phyloP scores from a whole-genome alignment of 2,888 invertebrate genomes.

The Cantharis rustica region DNA sequence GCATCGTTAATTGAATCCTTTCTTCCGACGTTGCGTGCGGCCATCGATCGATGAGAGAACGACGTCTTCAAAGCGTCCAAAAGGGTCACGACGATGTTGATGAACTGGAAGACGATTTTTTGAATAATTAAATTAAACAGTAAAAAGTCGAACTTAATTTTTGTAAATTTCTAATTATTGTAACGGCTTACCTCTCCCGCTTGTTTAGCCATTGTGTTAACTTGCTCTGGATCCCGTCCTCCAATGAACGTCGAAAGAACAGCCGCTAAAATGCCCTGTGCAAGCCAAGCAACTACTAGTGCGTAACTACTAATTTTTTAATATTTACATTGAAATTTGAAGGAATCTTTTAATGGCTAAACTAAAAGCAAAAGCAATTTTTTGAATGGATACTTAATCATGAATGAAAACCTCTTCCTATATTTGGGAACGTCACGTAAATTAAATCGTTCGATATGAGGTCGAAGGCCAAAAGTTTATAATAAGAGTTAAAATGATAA shows the following conservation, averaged over 20 bases:
- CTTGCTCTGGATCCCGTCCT: constrained; percentile 89
- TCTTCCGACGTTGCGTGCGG: constrained; percentile 82
- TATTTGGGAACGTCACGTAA: background rate
- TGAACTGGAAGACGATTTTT: constrained; percentile 68
- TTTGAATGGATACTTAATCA: constrained; percentile 3
- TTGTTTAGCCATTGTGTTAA: constrained; percentile 92
- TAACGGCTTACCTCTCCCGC: constrained; percentile 85
- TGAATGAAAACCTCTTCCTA: background rate
- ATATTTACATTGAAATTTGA: constrained; percentile 20
- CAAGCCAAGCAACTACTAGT: constrained; percentile 50
- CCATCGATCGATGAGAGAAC: constrained; percentile 86
- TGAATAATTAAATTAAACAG: background rate
- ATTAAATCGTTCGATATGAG: background rate
- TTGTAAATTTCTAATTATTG: background rate
- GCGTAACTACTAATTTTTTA: constrained; percentile 25
- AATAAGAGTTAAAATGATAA: background rate
- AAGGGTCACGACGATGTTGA: constrained; percentile 89
- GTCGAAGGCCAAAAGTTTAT: background rate
- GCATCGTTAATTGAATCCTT: constrained; percentile 91
- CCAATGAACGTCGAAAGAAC: constrained; percentile 90
- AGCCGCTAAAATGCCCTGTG: constrained; percentile 91
- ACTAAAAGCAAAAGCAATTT: constrained; percentile 27
- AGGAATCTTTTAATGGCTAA: constrained; percentile 16
- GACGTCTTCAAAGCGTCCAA: constrained; percentile 91
- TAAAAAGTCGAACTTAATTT: too few species aligned